Evolutionary conservation across 2,113 vertebrate genomes (phyloP), one percentile per base, ranked within the genome.

Genomic region (Cervus canadensis): DNA sequence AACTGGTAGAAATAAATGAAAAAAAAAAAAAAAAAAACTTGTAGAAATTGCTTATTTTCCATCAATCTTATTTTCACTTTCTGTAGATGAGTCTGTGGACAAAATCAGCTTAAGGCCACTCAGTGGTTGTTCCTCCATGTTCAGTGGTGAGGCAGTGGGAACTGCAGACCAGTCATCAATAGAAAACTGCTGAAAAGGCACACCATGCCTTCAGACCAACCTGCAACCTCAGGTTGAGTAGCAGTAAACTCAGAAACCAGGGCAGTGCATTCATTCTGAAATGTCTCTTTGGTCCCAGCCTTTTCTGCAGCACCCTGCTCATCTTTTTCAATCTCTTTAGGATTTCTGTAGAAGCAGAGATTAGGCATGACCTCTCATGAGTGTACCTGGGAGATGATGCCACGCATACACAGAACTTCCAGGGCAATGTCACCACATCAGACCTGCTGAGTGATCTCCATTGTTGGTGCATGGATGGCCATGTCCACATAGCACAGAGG

Each of bases 371-470:
- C 19, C 5, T 26, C 6, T 17, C 21, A 4, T 2, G 26, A 57
- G 26, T 79, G 56, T 8, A 33, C 45, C 50, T 33, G 2, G 50
- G 79, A 56, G 45, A 52, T 6, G 67, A 54, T 52, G 11, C 19
- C 4, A 7, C 0, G 1, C 26, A 26, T 28, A 26, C 14, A 16
- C 48, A 79, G 56, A 52, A 87, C 26, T 50, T 50, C 56, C 26
- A 1, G 28, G 56, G 26, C 5, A 26, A 19, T 1, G 2, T 43
- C 56, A 11, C n/a, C 1, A 17, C 6, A 5, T 52, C 26, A 64
- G 71, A 81, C 9, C 3, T 6, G 7, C 26, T 9, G 19, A 87
- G 71, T 26, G n/a, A 79, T 13, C n/a, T 76, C 56, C 71, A n/a
- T 43, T 45, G 7, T 25, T 50, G 52, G n/a, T 60, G 12, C 64